Conservation (phyloP, 2,888 invertebrate genomes). For the Meloe dianella region DNA sequence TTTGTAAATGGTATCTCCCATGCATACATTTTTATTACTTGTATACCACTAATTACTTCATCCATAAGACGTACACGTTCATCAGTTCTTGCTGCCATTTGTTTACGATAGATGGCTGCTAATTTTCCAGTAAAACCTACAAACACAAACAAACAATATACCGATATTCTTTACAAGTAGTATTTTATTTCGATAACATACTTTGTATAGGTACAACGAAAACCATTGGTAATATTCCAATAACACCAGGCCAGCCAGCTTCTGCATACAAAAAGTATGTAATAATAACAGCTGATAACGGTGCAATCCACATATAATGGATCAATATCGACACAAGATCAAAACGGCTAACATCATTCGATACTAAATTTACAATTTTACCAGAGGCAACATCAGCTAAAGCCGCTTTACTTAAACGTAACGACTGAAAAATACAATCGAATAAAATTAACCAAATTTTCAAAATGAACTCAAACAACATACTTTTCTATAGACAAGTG, state of each 20-base stretch:
- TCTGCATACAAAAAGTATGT: constrained; percentile 79
- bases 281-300: constrained; percentile 70
- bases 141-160: constrained; percentile 12
- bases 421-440: constrained; percentile 65
- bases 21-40: constrained; percentile 78
- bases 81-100: constrained; percentile 86
- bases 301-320: constrained; percentile 89
- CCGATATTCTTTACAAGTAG: too few relatives aligned
- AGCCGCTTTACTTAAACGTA: constrained; percentile 70
- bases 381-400: constrained; percentile 77
- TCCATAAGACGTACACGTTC: constrained; percentile 91
- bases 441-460: too few relatives aligned
- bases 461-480: too few relatives aligned
- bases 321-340: constrained; percentile 84
- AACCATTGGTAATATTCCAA: constrained; percentile 80
- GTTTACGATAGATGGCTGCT: constrained; percentile 71
- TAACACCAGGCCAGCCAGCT: constrained; percentile 75
- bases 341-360: constrained; percentile 92
- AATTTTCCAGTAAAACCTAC: constrained; percentile 71
- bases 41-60: constrained; percentile 73
- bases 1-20: constrained; percentile 74
- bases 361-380: constrained; percentile 87
- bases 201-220: constrained; percentile 85
- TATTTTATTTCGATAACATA: too few relatives aligned
- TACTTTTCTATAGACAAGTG: constrained; percentile 84